Conservation (phyloP, 92 coral and sea anemone genomes). For the Bergia sp. region DNA sequence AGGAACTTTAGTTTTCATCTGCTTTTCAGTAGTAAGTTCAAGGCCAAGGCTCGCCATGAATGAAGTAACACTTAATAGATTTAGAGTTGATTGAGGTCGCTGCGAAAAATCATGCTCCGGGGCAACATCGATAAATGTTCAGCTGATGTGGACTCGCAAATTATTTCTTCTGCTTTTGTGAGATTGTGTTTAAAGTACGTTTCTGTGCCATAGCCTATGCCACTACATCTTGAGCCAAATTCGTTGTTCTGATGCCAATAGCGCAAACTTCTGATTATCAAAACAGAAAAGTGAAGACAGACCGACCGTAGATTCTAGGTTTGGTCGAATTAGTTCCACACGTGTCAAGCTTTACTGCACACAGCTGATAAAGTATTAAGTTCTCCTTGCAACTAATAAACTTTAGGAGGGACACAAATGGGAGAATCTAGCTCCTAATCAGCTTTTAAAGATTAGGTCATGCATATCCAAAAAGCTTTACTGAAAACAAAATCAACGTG, state of each 20-base stretch:
- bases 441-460: constrained; percentile 3
- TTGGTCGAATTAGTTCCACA: constrained; percentile 22
- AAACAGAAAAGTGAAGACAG: constrained; percentile 7
- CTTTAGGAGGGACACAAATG: not conserved
- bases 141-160: constrained; percentile 7
- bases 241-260: not conserved
- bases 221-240: not conserved
- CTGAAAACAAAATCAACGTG: constrained; percentile 42
- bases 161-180: constrained; percentile 10
- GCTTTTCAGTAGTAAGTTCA: constrained; percentile 30
- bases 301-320: constrained; percentile 15
- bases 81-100: constrained; percentile 9
- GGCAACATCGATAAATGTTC: not conserved
- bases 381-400: not conserved
- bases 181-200: not conserved
- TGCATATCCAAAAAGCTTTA: constrained; percentile 1
- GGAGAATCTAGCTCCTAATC: constrained; percentile 23
- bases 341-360: constrained; percentile 29
- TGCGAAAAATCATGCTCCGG: constrained; percentile 8
- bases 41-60: constrained; percentile 37
- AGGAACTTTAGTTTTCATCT: not conserved
- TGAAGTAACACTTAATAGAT: constrained; percentile 35
- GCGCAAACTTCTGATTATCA: not conserved
- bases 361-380: constrained; percentile 1
- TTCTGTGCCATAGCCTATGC: not conserved